phyloP scores from a whole-genome alignment of 2,888 invertebrate species.

The Anaspis maculata region DNA sequence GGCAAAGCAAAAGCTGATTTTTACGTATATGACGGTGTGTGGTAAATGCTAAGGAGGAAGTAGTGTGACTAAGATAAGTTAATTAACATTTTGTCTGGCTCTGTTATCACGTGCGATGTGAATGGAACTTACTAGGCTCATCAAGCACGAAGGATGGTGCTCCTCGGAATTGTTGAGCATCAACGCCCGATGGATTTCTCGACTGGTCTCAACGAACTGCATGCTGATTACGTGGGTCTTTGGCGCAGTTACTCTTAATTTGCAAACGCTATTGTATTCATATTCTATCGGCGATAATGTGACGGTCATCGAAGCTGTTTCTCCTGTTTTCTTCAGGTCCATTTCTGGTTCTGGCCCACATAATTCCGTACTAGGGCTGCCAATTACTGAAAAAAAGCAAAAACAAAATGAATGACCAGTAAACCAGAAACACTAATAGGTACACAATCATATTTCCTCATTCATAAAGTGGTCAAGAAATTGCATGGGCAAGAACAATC shows the following conservation, averaged over 20 bases:
- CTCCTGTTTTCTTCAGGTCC: slow-evolving; percentile 19
- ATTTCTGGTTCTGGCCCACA: slow-evolving; percentile 23
- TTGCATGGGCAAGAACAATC: too few relatives aligned
- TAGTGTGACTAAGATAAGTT: too few relatives aligned
- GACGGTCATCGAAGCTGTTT: slow-evolving; percentile 22
- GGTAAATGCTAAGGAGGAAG: too few relatives aligned
- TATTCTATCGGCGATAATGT: slow-evolving; percentile 18
- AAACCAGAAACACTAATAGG: too few relatives aligned
- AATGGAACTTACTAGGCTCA: slow-evolving; percentile 30
- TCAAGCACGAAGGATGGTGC: slow-evolving; percentile 21
- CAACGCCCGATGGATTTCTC: slow-evolving; percentile 8
- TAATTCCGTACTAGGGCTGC: slow-evolving; percentile 16
- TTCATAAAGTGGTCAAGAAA: too few relatives aligned
- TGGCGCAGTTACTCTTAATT: slow-evolving; percentile 27
- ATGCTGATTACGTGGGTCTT: slow-evolving; percentile 30
- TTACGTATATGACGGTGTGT: too few relatives aligned
- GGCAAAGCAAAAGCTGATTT: too few relatives aligned
- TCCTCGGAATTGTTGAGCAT: slow-evolving; percentile 13
- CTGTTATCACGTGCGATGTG: too few relatives aligned
- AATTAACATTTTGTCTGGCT: too few relatives aligned
- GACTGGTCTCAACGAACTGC: slow-evolving; percentile 21
- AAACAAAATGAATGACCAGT: too few relatives aligned
- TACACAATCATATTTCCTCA: too few relatives aligned
- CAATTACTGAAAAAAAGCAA: slow-evolving; percentile 19
- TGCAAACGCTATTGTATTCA: slow-evolving; percentile 20